These are phyloP conservation scores for Lacanobia wlatinum DNA, from an alignment of 2,888 invertebrate genomes.

Conservation along the genomic window DNA sequence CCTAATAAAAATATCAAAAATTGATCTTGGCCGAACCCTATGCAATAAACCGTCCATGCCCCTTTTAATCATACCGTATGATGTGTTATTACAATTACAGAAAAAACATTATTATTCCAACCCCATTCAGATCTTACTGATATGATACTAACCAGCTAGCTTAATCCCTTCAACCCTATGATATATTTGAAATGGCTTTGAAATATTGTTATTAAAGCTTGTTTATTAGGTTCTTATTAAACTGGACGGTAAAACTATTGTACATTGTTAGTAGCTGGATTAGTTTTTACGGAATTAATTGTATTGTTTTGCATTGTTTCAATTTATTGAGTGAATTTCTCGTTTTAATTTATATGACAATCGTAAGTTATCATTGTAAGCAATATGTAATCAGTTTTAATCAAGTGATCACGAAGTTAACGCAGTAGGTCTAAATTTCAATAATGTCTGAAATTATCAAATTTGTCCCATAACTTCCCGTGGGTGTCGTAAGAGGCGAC, in stretches of 20 bases:
- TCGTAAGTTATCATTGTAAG: background rate
- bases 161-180: conserved; percentile 55
- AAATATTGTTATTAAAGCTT: conserved; percentile 47
- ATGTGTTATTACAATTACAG: conserved; percentile 69
- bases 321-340: conserved; percentile 35
- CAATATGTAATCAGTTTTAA: background rate
- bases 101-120: conserved; percentile 67
- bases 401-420: too few species aligned
- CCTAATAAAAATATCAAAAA: background rate
- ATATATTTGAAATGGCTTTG: conserved; percentile 48
- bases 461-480: too few species aligned
- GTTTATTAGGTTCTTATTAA: conserved; percentile 44
- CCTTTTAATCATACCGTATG: conserved; percentile 68
- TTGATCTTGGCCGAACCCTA: background rate
- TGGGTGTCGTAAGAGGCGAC: too few species aligned
- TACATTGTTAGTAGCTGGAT: conserved; percentile 34
- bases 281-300: conserved; percentile 30
- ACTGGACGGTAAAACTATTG: conserved; percentile 23
- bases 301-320: conserved; percentile 38
- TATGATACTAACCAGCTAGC: conserved; percentile 48
- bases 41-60: conserved; percentile 29
- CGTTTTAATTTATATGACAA: background rate
- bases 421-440: too few species aligned
- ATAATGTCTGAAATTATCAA: too few species aligned
- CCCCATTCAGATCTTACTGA: conserved; percentile 63